Percentiles rank a stretch among this genome's conserved stretches.
Conservation (phyloP, 2,113 vertebrate genomes). For the Empidonax traillii region DNA sequence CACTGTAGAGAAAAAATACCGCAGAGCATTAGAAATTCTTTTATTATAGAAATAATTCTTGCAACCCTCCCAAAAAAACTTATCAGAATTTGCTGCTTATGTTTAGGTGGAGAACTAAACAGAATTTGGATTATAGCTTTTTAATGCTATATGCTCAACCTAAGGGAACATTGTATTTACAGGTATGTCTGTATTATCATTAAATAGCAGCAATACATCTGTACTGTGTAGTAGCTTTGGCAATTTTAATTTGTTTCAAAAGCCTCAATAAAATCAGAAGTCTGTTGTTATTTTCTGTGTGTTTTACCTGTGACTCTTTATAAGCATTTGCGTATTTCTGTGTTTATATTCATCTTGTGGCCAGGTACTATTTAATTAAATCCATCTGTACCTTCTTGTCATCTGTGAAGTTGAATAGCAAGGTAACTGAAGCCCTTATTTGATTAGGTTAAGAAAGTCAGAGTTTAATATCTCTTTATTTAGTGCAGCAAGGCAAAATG, state of each 20-base stretch:
- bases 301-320: neutral
- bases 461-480: neutral
- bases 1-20: neutral
- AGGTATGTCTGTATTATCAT: slow-evolving; percentile 75
- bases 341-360: neutral
- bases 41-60: neutral
- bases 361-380: neutral
- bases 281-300: neutral
- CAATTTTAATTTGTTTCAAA: neutral
- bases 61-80: neutral
- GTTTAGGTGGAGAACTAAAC: slow-evolving; percentile 87
- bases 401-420: neutral
- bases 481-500: neutral
- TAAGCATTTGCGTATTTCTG: neutral
- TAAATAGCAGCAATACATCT: neutral
- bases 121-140: slow-evolving; percentile 91
- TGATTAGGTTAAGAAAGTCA: neutral
- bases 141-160: slow-evolving; percentile 90
- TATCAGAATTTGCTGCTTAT: slow-evolving; percentile 57
- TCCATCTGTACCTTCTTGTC: neutral
- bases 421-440: neutral
- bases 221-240: neutral
- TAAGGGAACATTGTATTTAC: slow-evolving; percentile 88
- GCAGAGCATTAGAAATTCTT: neutral
- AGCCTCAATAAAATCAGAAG: neutral